Conservation (phyloP, 1,140 invertebrate genomes). For the Ceratina japonica region DNA sequence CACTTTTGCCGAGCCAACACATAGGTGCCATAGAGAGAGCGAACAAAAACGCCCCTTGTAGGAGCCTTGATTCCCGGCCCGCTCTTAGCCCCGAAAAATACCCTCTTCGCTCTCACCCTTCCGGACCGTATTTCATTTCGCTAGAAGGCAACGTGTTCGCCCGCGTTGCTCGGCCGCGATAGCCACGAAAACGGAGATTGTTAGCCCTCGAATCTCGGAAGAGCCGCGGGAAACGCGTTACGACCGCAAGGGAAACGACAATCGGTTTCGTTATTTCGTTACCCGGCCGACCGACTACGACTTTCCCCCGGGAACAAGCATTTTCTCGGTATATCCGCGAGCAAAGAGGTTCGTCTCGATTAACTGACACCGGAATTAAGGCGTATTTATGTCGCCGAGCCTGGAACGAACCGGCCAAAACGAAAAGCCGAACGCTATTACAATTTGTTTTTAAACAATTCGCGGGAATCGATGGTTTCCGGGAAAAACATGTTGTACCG, state of each 20-base stretch:
- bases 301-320: not conserved
- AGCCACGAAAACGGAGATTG: conserved; percentile 25
- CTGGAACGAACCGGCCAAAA: no score
- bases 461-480: no score
- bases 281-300: conserved; percentile 1
- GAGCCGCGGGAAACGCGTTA: conserved; percentile 10
- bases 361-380: not conserved
- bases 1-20: conserved; percentile 31
- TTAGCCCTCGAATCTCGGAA: conserved; percentile 23
- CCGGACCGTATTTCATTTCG: conserved; percentile 49
- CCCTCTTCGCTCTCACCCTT: conserved; percentile 1
- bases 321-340: no score
- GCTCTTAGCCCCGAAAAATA: conserved; percentile 35
- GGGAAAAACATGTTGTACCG: no score
- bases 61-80: conserved; percentile 17
- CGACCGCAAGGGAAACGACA: not conserved
- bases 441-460: no score
- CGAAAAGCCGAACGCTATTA: no score
- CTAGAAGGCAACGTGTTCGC: conserved; percentile 1
- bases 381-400: no score
- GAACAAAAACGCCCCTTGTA: conserved; percentile 20
- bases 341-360: no score
- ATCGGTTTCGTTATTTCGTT: conserved; percentile 35
- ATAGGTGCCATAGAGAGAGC: conserved; percentile 39
- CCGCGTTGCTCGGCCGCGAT: conserved; percentile 17